Evolutionary conservation across 1,140 invertebrate genomes (phyloP), one percentile per base, ranked within the genome.

Genomic region (Zophobas morio): DNA sequence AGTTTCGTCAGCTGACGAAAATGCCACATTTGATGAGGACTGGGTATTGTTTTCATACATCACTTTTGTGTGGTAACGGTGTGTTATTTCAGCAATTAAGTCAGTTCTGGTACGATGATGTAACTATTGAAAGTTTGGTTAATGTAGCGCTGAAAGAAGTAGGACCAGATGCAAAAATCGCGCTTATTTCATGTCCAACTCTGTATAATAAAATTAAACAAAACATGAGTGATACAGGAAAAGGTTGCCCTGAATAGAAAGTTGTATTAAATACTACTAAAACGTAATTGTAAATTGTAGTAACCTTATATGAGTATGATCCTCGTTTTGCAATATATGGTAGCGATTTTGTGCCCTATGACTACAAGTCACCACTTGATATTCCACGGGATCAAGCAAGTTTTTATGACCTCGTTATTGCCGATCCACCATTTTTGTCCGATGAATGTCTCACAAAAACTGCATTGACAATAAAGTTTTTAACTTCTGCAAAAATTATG

Each of bases 71-170:
- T 20, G 20, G 20, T 20, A 20, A 20, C 20, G 20, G 20, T 20
- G 20, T 20, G 20, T 20, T 20, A 81, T 91, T 91, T 1, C 84
- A 98, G 97, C 96, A 98, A 96, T 86, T 98, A 34, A 98, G 96
- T 85, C 97, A 99, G 86, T 98, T 99, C 89, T 99, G 97, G 97
- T 99, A 98, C 84, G 91, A 95, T 84, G 91, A 95, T 39, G 83
- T 89, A 20, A 98, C 96, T 8, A 91, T 94, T 66, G 85, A 90
- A 56, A 86, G 84, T 8, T 86, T 98, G 0, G 91, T 93, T 0
- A 89, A 90, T 80, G 92, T 94, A 79, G 91, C 92, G 20, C 80
- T 88, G 70, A 84, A 86, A 77, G 78, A 90, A 33, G 81, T 91
- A 66, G 88, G 88, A 6, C 86, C 88, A 20, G 86, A 89, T 78